phyloP scores from a whole-genome alignment of 2,113 vertebrate species.

The Podiceps cristatus region DNA sequence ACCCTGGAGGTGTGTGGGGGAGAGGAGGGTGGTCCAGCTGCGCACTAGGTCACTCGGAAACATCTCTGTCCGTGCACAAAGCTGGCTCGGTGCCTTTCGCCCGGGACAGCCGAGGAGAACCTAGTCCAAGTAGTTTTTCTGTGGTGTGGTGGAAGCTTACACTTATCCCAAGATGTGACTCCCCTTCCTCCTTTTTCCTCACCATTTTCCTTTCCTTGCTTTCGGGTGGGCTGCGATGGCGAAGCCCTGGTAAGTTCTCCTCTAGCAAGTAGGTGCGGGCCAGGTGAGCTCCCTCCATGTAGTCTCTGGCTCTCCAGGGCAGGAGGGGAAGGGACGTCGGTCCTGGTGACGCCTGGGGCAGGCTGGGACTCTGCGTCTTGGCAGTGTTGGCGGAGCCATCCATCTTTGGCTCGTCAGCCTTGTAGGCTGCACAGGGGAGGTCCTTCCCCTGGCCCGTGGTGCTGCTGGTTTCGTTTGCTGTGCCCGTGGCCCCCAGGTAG shows the following conservation, averaged over 20 bases:
- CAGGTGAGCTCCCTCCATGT: neutral
- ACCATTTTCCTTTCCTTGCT: neutral
- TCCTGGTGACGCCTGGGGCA: neutral
- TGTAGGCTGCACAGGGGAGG: neutral
- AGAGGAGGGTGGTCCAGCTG: neutral
- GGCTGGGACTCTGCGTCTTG: neutral
- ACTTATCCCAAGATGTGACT: neutral
- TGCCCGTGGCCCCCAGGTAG: neutral
- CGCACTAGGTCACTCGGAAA: neutral
- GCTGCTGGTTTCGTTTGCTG: neutral
- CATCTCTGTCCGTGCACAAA: neutral
- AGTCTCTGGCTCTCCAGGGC: neutral
- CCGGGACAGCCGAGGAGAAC: neutral
- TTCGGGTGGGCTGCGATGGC: neutral
- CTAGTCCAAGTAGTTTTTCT: conserved; percentile 3
- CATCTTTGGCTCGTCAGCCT: neutral
- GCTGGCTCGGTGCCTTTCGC: conserved; percentile 36
- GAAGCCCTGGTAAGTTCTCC: neutral
- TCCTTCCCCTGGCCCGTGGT: neutral
- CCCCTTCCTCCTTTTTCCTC: neutral
- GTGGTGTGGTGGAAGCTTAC: conserved; percentile 37
- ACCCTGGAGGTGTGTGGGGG: neutral
- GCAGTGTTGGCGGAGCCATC: neutral
- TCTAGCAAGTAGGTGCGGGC: neutral
- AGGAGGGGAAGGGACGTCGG: neutral